Evolutionary conservation across 1,140 invertebrate genomes (phyloP), one percentile per base, ranked within the genome.

Genomic region (Rhynchophorus ferrugineus): DNA sequence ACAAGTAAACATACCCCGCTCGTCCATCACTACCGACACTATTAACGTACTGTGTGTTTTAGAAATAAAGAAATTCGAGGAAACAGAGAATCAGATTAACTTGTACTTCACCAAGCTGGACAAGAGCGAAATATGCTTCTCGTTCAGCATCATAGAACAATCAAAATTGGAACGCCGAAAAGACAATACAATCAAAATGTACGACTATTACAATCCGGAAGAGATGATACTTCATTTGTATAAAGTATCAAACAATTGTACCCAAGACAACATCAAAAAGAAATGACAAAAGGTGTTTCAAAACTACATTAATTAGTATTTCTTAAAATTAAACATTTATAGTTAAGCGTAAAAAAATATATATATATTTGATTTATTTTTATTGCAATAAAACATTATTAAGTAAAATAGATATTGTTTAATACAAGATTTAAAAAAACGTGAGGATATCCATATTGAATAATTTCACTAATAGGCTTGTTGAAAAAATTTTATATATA

Each of bases 201-300:
- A 81, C 59, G 82, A 87, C 66, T 87, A 87, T 59, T 87, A 87
- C 61, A 71, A 75, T 48, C 74, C 76, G 17, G 74, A 78, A 54
- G 58, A 73, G 3, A 63, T 64, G 9, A 57, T 74, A 8, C 36
- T 59, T 14, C 54, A 60, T 35, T 55, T 61, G 41, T 63, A 63
- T 46, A 55, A 57, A 43, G 44, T 59, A 3, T 39, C 45, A 8
- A 48, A 58, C 17, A 54, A 57, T 13, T 60, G 52, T 33, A 50
- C 33, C 8, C 13, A 6, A 18, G 19, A 16, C 34, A 34, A 37
- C 19, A 21, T 21, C 20, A 14, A 55, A 44, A 19, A 6, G 11
- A 34, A 17, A 44, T 21, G 14, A 6, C 18, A 43, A n/a, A n/a
- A n/a, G n/a, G n/a, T n/a, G n/a, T n/a, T n/a, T n/a, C n/a, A n/a